phyloP scores from a whole-genome alignment of 1,140 invertebrate species.

The Xylocopa sonorina region DNA sequence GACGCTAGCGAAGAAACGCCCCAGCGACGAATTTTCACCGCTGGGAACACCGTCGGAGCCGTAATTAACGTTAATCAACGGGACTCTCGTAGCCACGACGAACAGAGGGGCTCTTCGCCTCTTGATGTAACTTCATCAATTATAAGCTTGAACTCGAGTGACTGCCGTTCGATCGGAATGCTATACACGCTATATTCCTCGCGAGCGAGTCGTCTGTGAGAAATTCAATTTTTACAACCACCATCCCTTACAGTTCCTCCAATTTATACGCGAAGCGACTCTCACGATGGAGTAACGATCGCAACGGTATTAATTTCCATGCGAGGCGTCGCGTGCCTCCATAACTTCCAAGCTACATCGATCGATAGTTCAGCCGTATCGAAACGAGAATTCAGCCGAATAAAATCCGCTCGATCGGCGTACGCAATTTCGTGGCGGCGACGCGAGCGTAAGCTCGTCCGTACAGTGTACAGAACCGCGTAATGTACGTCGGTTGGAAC shows the following conservation, averaged over 20 bases:
- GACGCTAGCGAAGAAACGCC: slow-evolving; percentile 11
- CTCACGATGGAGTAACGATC: too few species aligned
- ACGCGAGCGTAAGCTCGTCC: neutral
- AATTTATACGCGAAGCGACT: too few species aligned
- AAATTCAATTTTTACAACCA: too few species aligned
- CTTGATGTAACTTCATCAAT: slow-evolving; percentile 14
- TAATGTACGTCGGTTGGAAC: too few species aligned
- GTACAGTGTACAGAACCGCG: neutral
- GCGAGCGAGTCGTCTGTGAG: too few species aligned
- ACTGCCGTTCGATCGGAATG: neutral
- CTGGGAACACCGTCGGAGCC: neutral
- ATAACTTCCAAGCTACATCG: too few species aligned
- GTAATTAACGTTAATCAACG: slow-evolving; percentile 44
- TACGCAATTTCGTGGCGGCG: slow-evolving; percentile 19
- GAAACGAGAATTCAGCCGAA: neutral
- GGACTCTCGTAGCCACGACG: neutral
- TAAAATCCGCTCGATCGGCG: neutral
- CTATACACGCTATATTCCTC: too few species aligned
- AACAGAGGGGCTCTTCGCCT: neutral
- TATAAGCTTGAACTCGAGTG: neutral
- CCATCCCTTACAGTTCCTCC: too few species aligned
- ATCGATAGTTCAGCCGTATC: too few species aligned
- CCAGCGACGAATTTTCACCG: slow-evolving; percentile 1
- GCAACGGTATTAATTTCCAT: too few species aligned
- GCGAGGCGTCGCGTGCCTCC: too few species aligned